These are phyloP conservation scores for Watsonalla cultraria DNA, from an alignment of 2,888 invertebrate genomes.

Conservation along the genomic window DNA sequence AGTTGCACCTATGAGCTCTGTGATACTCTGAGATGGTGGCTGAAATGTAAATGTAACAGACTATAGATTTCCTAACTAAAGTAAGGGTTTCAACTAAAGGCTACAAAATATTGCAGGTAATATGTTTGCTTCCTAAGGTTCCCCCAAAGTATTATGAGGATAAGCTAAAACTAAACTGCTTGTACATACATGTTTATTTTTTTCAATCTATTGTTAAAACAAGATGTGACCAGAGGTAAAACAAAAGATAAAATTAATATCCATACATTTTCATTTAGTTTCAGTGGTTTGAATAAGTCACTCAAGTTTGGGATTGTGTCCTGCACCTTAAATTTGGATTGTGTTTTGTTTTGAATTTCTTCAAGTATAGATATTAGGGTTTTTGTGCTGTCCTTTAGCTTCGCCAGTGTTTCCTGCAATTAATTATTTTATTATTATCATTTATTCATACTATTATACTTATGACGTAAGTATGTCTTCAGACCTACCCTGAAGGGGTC, in stretches of 20 bases:
- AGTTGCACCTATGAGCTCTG: slow-evolving; percentile 18
- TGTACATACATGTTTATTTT: too few species aligned
- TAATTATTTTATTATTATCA: background rate
- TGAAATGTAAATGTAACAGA: slow-evolving; percentile 16
- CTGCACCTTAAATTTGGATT: slow-evolving; percentile 18
- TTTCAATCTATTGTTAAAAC: too few species aligned
- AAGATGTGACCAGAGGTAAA: background rate
- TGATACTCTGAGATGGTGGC: slow-evolving; percentile 16
- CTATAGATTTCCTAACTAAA: background rate
- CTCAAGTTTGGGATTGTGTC: slow-evolving; percentile 13
- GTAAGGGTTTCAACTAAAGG: background rate
- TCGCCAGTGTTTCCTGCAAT: slow-evolving; percentile 44
- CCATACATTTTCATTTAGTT: slow-evolving; percentile 19
- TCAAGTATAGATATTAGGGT: slow-evolving; percentile 50
- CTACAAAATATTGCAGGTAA: too few species aligned
- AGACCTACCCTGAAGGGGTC: too few species aligned
- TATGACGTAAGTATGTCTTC: too few species aligned
- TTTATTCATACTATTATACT: too few species aligned
- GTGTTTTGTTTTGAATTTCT: slow-evolving; percentile 50
- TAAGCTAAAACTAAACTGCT: too few species aligned
- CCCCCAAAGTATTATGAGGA: too few species aligned
- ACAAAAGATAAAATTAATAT: slow-evolving; percentile 10
- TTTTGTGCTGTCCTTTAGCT: slow-evolving; percentile 56
- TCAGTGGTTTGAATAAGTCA: slow-evolving; percentile 18
- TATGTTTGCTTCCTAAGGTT: too few species aligned